Conservation (phyloP, 2,113 vertebrate species). For the Alosa alosa region DNA sequence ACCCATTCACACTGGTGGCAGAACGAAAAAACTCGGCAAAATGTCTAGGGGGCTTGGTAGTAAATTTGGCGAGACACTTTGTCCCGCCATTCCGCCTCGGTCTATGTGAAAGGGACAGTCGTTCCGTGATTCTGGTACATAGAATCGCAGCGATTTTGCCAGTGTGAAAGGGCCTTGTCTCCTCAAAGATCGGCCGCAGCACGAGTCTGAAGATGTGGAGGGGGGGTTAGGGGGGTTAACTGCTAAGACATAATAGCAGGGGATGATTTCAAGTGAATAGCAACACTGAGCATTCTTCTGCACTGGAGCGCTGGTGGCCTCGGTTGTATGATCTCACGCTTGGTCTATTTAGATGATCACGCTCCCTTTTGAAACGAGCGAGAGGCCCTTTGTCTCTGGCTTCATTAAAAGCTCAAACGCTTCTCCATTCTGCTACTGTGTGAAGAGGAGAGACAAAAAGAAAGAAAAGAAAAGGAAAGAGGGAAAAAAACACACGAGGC, state of each 20-base stretch:
- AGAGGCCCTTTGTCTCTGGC: constrained; percentile 26
- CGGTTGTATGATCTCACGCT: background rate
- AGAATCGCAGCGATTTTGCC: too few relatives aligned
- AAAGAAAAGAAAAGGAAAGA: background rate
- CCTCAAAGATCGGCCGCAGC: background rate
- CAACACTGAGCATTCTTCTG: background rate
- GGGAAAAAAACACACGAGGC: constrained; percentile 15
- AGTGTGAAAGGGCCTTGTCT: too few relatives aligned
- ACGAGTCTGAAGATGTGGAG: background rate
- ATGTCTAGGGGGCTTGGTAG: too few relatives aligned
- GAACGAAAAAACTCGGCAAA: too few relatives aligned
- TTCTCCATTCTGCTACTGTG: constrained; percentile 33
- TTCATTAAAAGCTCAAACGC: constrained; percentile 34
- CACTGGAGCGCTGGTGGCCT: constrained; percentile 12
- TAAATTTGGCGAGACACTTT: too few relatives aligned
- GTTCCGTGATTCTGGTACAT: too few relatives aligned
- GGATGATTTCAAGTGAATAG: constrained; percentile 6
- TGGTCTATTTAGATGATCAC: constrained; percentile 26
- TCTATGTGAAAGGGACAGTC: too few relatives aligned
- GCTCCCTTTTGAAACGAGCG: background rate
- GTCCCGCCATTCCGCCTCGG: too few relatives aligned
- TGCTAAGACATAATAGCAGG: background rate
- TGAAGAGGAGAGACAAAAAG: background rate
- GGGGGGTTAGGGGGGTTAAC: background rate
- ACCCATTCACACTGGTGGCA: too few relatives aligned